Evolutionary conservation across 2,797 vertebrate genomes (phyloP).

Genomic region (Falco concolor): DNA sequence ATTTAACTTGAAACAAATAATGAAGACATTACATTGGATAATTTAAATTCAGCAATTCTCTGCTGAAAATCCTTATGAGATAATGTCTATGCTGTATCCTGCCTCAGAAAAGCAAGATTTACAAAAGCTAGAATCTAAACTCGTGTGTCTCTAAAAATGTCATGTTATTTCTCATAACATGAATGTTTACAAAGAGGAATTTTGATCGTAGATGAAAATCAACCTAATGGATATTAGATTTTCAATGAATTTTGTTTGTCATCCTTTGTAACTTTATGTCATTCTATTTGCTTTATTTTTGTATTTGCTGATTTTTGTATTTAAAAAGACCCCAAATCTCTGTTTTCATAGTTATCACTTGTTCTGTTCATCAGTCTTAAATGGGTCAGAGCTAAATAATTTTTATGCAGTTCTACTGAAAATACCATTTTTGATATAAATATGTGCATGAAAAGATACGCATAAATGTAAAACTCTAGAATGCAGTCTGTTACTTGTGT

Average conservation of each 20-base stretch:
- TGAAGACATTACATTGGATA: not conserved
- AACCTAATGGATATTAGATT: not conserved
- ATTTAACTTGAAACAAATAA: conserved; percentile 27
- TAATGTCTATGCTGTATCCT: not conserved
- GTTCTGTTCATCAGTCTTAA: not conserved
- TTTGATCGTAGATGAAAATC: not conserved
- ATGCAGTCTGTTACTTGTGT: not conserved
- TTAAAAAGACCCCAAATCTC: not conserved
- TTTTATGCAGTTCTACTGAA: not conserved
- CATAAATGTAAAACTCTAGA: not conserved
- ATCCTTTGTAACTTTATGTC: not conserved
- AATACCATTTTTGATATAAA: not conserved
- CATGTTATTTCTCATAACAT: not conserved
- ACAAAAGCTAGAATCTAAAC: not conserved
- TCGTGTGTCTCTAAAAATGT: not conserved
- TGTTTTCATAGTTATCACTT: not conserved
- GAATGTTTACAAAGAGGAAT: not conserved
- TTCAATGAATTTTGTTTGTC: not conserved
- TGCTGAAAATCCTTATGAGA: not conserved
- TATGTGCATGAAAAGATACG: not conserved
- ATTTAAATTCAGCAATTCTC: not conserved
- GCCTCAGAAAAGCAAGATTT: not conserved
- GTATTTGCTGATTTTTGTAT: not conserved
- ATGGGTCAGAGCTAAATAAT: not conserved
- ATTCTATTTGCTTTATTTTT: not conserved